Conservation (phyloP, 2,888 invertebrate genomes). For the Glyphotaelius pellucidus region DNA sequence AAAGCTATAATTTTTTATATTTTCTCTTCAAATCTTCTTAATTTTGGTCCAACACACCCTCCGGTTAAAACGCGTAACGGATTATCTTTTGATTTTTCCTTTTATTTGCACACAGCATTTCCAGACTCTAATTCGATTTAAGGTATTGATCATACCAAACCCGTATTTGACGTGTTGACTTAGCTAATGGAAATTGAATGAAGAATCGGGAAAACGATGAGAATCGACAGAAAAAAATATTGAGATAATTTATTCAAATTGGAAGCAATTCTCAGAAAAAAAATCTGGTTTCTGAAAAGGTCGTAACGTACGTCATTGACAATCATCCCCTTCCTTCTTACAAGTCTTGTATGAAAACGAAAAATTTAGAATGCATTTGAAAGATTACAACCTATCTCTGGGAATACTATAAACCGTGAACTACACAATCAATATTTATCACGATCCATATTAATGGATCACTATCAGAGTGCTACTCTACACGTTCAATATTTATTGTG, state of each 20-base stretch:
- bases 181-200: conserved; percentile 27
- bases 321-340: no score
- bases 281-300: background rate
- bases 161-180: conserved; percentile 30
- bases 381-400: no score
- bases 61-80: background rate
- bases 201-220: conserved; percentile 11
- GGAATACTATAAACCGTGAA: no score
- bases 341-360: no score
- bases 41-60: background rate
- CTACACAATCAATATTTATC: no score
- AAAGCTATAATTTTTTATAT: background rate
- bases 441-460: no score
- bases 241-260: background rate
- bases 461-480: no score
- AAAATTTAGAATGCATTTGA: no score
- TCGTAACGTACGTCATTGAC: no score
- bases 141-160: conserved; percentile 22
- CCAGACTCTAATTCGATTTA: conserved; percentile 22
- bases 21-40: background rate
- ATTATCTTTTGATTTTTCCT: background rate
- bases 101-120: conserved; percentile 30
- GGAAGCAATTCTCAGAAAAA: background rate
- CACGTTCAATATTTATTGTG: no score
- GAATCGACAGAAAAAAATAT: background rate